Base-by-base conservation (phyloP, 2,113 vertebrate genomes). In the Leptobrachium leishanense region DNA sequence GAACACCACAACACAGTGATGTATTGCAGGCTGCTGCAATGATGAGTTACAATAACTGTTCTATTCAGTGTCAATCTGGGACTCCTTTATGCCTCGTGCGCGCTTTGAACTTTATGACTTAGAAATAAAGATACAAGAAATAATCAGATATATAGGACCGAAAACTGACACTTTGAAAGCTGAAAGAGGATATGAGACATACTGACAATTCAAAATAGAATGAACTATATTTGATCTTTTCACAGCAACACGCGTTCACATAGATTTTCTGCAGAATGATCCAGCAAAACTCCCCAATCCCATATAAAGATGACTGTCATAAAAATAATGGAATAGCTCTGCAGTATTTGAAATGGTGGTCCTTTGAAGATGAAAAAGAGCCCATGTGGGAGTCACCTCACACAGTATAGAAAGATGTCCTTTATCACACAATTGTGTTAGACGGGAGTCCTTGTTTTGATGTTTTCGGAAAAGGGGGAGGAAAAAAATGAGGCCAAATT, bases 101-200 rank as follows among this genome's bases (percentile, higher is more conserved):
- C 67, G 82, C 82, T 79, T 86, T 84, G 83, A 85, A 86, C 82
- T 88, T 89, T 88, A 88, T 82, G 84, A 77, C 55, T 85, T 73
- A 86, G 86, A 88, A 88, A 87, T 86, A 85, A 83, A 86, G 82
- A 85, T 86, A 84, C 85, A 89, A 85, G 78, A 88, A 89, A 87
- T 85, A 83, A 85, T 82, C 80, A 13, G 83, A 7, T 0, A 87
- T 85, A 86, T 87, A 86, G 62, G 81, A 63, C 77, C 82, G 67
- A 70, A 71, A 87, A 81, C 42, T 5, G 13, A 86, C 85, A 84
- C 79, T 64, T 59, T 6, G 73, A 83, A 85, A 79, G 57, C 82
- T 82, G 77, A 87, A 79, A 81, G 64, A 84, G 53, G 72, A 68
- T 42, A 75, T 83, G 84, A 85, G 83, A 77, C 83, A 86, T 85